Conservation (phyloP, 2,888 invertebrate genomes). For the Noctuana brunneofusca region DNA sequence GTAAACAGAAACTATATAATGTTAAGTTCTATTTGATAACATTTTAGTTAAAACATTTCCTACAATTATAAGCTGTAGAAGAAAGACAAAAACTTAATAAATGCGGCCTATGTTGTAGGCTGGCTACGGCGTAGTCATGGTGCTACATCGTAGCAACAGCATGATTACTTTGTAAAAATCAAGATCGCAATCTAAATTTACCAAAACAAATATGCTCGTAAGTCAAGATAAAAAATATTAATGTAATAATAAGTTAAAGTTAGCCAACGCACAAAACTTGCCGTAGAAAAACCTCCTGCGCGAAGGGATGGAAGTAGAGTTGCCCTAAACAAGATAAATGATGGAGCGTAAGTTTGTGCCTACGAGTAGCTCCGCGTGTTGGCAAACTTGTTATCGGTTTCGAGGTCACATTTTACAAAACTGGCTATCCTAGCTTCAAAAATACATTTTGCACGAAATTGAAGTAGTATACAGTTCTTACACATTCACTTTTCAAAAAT, state of each 20-base stretch:
- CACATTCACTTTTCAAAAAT: background rate
- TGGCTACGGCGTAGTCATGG: too few relatives aligned
- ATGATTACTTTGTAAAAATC: too few relatives aligned
- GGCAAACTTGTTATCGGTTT: background rate
- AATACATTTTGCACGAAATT: too few relatives aligned
- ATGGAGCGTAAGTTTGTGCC: background rate
- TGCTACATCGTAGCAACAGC: too few relatives aligned
- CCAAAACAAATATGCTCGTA: background rate
- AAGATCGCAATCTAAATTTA: too few relatives aligned
- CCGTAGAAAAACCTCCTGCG: background rate
- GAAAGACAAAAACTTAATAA: too few relatives aligned
- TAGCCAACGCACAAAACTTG: background rate
- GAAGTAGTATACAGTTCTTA: background rate
- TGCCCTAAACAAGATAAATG: conserved; percentile 2
- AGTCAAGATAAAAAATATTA: background rate
- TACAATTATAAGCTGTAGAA: too few relatives aligned
- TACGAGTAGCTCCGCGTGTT: background rate
- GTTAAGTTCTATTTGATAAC: too few relatives aligned
- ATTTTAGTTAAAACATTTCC: too few relatives aligned
- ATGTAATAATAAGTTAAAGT: background rate
- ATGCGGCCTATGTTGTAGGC: too few relatives aligned
- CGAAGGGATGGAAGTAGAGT: background rate
- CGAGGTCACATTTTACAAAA: background rate
- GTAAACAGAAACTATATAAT: too few relatives aligned
- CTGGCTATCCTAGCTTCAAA: too few relatives aligned